A percentile compares a stretch with the other conserved stretches of the same genome.
Evolutionary conservation across 2,888 invertebrate species (phyloP).

Genomic region (Orgyia antiqua): DNA sequence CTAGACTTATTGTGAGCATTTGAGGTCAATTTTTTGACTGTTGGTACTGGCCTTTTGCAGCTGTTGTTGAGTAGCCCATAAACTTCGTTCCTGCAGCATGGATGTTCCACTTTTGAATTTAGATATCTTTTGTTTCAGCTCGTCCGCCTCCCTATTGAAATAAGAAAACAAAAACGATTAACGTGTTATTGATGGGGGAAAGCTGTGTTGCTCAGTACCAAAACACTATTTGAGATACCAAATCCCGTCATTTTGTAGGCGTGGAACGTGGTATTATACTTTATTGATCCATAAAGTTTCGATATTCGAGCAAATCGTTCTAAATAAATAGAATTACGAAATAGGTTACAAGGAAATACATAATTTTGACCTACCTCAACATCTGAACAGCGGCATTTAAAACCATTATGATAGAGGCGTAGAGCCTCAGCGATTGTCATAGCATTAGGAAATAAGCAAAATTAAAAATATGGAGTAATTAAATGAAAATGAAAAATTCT

Average conservation of each 20-base stretch:
- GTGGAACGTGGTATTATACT: too few species aligned
- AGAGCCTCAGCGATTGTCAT: slow-evolving; percentile 69
- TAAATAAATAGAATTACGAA: slow-evolving; percentile 13
- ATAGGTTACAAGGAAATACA: slow-evolving; percentile 18
- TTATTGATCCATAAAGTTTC: too few species aligned
- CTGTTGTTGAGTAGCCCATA: slow-evolving; percentile 67
- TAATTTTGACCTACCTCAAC: slow-evolving; percentile 78
- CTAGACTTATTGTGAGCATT: too few species aligned
- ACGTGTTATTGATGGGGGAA: too few species aligned
- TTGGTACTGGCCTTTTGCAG: slow-evolving; percentile 62
- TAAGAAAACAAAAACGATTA: slow-evolving; percentile 9
- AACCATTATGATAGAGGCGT: slow-evolving; percentile 81
- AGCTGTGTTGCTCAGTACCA: too few species aligned
- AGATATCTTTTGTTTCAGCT: slow-evolving; percentile 83
- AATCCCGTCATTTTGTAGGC: too few species aligned
- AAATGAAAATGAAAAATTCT: slow-evolving; percentile 53
- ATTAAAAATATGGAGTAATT: slow-evolving; percentile 39
- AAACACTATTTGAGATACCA: too few species aligned
- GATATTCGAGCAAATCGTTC: too few species aligned
- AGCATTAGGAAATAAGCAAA: slow-evolving; percentile 62
- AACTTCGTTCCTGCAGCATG: slow-evolving; percentile 63
- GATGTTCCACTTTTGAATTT: slow-evolving; percentile 79
- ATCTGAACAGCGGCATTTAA: slow-evolving; percentile 87
- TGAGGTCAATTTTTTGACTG: too few species aligned
- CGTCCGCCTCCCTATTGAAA: slow-evolving; percentile 89